A percentile compares a stretch with the other conserved stretches of the same genome.
Conservation (phyloP, 2,888 invertebrate species). For the Steinernema scapterisci region DNA sequence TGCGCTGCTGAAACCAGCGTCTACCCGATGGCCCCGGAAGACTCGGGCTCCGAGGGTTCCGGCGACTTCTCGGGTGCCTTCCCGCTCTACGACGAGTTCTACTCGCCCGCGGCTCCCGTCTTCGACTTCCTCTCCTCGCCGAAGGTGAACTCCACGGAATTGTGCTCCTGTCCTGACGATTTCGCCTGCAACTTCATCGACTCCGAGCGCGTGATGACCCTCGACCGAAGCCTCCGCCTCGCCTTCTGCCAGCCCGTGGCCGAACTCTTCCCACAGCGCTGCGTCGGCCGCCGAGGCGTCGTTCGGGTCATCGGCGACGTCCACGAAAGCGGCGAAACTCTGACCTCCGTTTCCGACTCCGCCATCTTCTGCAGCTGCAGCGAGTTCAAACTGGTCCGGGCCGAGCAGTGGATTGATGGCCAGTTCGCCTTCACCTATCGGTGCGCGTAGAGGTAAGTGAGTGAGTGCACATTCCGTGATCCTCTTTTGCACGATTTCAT, state of each 20-base stretch:
- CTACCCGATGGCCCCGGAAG: slow-evolving; percentile 35
- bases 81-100: slow-evolving; percentile 44
- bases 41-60: slow-evolving; percentile 24
- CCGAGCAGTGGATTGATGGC: slow-evolving; percentile 41
- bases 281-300: slow-evolving; percentile 38
- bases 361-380: slow-evolving; percentile 41
- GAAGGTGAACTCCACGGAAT: slow-evolving; percentile 32
- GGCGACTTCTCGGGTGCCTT: slow-evolving; percentile 34
- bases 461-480: neutral
- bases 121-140: slow-evolving; percentile 42
- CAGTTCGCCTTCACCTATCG: slow-evolving; percentile 40
- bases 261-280: slow-evolving; percentile 29
- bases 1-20: slow-evolving; percentile 35
- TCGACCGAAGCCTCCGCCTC: slow-evolving; percentile 38
- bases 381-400: slow-evolving; percentile 33
- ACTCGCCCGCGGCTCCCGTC: slow-evolving; percentile 35
- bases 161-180: slow-evolving; percentile 38
- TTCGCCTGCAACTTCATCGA: slow-evolving; percentile 26
- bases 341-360: slow-evolving; percentile 38
- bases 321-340: slow-evolving; percentile 38
- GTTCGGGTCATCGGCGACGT: slow-evolving; percentile 39
- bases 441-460: slow-evolving; percentile 33
- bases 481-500: neutral
- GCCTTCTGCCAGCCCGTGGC: slow-evolving; percentile 39
- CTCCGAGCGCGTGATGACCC: slow-evolving; percentile 33